Conservation (phyloP, 2,888 invertebrate species). For the Pachycephus smyrnensis region DNA sequence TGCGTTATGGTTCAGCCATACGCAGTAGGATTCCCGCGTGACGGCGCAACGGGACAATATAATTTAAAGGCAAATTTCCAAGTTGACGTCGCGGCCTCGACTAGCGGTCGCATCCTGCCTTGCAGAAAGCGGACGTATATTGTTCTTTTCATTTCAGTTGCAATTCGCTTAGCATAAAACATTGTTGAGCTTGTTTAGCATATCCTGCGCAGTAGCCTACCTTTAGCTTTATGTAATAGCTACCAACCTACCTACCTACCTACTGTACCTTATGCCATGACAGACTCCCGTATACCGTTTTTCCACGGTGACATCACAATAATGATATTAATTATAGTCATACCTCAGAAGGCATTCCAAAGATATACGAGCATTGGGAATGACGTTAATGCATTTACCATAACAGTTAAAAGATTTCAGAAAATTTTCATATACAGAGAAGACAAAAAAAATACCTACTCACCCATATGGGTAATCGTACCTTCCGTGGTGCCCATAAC, state of each 20-base stretch:
- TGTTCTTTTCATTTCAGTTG: slow-evolving; percentile 1
- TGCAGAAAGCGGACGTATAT: slow-evolving; percentile 9
- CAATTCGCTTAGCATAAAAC: slow-evolving; percentile 4
- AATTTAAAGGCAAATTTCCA: slow-evolving; percentile 1
- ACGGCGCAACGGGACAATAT: slow-evolving; percentile 2
- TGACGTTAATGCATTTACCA: background rate
- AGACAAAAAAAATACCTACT: background rate
- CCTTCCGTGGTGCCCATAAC: too few species aligned
- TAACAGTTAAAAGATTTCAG: background rate
- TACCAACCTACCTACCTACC: background rate
- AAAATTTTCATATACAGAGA: background rate
- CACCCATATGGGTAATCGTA: background rate
- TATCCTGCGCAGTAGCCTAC: slow-evolving; percentile 22
- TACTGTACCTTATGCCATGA: slow-evolving; percentile 27
- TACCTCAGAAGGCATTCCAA: background rate
- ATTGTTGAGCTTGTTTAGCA: slow-evolving; percentile 6
- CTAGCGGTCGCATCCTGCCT: background rate
- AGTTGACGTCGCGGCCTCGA: background rate
- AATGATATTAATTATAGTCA: slow-evolving; percentile 46
- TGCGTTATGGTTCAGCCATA: background rate
- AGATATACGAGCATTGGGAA: background rate
- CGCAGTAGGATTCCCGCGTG: background rate
- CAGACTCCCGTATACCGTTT: slow-evolving; percentile 24
- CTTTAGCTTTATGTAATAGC: slow-evolving; percentile 40
- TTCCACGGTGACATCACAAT: slow-evolving; percentile 42